Evolutionary conservation across 1,140 invertebrate genomes (phyloP).

Genomic region (Ceratitis capitata): DNA sequence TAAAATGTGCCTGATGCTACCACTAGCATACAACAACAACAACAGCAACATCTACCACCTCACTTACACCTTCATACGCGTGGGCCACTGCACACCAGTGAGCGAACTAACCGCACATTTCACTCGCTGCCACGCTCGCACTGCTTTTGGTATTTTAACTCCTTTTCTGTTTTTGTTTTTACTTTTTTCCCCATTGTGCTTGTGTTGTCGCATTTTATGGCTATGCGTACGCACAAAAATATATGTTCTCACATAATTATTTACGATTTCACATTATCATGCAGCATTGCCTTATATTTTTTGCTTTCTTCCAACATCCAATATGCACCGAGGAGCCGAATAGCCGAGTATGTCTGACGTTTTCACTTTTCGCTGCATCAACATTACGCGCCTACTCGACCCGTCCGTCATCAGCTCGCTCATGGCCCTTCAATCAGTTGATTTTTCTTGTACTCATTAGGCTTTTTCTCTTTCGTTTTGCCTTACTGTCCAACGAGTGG

Average conservation of each 20-base stretch:
- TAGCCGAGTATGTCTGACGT: neutral
- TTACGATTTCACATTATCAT: conserved; percentile 54
- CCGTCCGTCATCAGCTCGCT: conserved; percentile 2
- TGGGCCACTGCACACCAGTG: neutral
- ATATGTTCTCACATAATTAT: conserved; percentile 65
- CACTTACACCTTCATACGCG: neutral
- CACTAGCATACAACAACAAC: neutral
- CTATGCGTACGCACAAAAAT: conserved; percentile 10
- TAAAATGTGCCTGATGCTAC: neutral
- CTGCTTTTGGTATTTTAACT: too few species aligned
- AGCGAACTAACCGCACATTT: neutral
- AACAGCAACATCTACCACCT: neutral
- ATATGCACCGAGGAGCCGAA: too few species aligned
- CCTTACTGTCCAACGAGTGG: too few species aligned
- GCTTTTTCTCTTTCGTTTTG: neutral
- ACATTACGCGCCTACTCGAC: neutral
- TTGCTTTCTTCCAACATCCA: too few species aligned
- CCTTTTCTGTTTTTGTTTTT: neutral
- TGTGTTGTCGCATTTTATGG: neutral
- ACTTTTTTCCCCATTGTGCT: neutral
- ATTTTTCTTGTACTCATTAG: conserved; percentile 19
- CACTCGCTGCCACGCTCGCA: neutral
- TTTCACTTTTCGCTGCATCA: conserved; percentile 33
- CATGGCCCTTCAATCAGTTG: conserved; percentile 24
- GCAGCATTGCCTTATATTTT: conserved; percentile 28